Evolutionary conservation across 1,140 invertebrate species (phyloP).

Genomic region (Tetraneura akinire): DNA sequence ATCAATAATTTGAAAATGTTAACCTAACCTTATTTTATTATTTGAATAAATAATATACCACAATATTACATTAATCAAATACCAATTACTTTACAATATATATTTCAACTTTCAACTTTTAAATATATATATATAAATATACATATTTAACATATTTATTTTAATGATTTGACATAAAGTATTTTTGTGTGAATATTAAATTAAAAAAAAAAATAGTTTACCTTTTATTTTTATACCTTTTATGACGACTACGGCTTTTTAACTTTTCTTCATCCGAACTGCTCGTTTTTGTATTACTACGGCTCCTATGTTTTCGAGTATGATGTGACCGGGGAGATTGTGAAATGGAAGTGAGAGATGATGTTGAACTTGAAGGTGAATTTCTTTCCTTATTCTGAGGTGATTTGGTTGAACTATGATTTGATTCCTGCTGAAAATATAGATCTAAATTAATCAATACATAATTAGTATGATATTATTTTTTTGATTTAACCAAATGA

Average conservation of each 20-base stretch:
- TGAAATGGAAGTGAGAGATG: slow-evolving; percentile 1
- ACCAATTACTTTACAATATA: too few relatives aligned
- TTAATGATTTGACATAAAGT: too few relatives aligned
- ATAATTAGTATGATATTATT: neutral
- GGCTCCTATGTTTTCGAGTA: slow-evolving; percentile 6
- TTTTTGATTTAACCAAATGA: slow-evolving; percentile 7
- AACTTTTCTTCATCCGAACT: slow-evolving; percentile 51
- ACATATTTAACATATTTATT: too few relatives aligned
- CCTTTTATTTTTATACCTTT: slow-evolving; percentile 48
- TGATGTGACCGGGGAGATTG: neutral
- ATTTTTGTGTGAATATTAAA: neutral
- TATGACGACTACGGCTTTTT: slow-evolving; percentile 51
- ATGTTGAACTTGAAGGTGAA: slow-evolving; percentile 44
- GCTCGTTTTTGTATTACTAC: slow-evolving; percentile 28
- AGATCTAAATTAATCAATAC: slow-evolving; percentile 29
- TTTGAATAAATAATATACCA: too few relatives aligned
- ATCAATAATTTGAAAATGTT: too few relatives aligned
- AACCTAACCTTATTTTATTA: too few relatives aligned
- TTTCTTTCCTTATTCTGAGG: neutral
- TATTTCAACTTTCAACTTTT: too few relatives aligned
- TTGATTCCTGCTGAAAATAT: slow-evolving; percentile 48
- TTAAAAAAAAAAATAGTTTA: neutral
- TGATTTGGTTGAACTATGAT: slow-evolving; percentile 37
- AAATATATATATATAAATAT: too few relatives aligned
- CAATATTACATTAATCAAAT: too few relatives aligned